These are phyloP conservation scores for Meloidogyne exigua DNA, from an alignment of 1,140 invertebrate genomes.

Conservation along the genomic window DNA sequence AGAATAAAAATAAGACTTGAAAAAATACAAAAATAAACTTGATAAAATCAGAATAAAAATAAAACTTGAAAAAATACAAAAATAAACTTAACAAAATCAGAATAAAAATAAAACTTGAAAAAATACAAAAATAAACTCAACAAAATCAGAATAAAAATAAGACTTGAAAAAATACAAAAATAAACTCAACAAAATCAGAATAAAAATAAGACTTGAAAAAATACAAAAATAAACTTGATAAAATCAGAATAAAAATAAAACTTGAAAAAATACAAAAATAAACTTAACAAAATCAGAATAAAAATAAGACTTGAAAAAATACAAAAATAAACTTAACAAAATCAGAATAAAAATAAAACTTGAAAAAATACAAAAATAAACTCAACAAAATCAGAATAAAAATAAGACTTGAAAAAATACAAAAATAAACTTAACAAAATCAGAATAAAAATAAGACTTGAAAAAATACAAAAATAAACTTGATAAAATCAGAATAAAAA, in stretches of 20 bases:
- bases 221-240: no score
- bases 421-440: no score
- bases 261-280: slow-evolving; percentile 38
- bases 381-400: no score
- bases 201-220: slow-evolving; percentile 80
- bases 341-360: slow-evolving; percentile 91
- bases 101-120: slow-evolving; percentile 81
- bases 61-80: slow-evolving; percentile 69
- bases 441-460: slow-evolving; percentile 86
- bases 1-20: slow-evolving; percentile 84
- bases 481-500: no score
- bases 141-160: slow-evolving; percentile 91
- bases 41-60: no score
- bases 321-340: no score
- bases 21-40: slow-evolving; percentile 24
- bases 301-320: slow-evolving; percentile 75
- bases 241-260: slow-evolving; percentile 96
- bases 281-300: no score
- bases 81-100: no score
- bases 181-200: no score
- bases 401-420: slow-evolving; percentile 72
- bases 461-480: slow-evolving; percentile 25
- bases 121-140: no score
- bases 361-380: slow-evolving; percentile 33
- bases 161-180: slow-evolving; percentile 68